Percentiles rank a stretch among this genome's conserved stretches.
Evolutionary conservation across 2,888 invertebrate genomes (phyloP).

Genomic region (Amphipyra tragopoginis): DNA sequence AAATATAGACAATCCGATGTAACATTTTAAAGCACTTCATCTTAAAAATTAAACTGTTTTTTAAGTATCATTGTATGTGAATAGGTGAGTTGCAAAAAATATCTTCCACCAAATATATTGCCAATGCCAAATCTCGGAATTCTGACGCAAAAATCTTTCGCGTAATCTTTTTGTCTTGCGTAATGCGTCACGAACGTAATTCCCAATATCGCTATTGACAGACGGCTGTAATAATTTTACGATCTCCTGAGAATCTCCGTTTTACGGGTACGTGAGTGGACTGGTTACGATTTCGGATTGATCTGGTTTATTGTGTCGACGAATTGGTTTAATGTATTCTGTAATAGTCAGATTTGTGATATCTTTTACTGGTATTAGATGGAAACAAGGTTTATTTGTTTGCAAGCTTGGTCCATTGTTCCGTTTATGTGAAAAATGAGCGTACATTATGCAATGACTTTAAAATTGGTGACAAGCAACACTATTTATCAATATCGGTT

Average conservation of each 20-base stretch:
- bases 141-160: constrained; percentile 21
- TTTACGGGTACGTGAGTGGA: constrained; percentile 62
- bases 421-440: no score
- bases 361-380: no score
- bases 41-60: no score
- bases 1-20: no score
- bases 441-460: no score
- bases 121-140: constrained; percentile 16
- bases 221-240: constrained; percentile 62
- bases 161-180: constrained; percentile 50
- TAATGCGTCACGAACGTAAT: constrained; percentile 42
- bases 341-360: neutral
- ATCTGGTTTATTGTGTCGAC: constrained; percentile 38
- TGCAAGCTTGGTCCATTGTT: no score
- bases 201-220: constrained; percentile 55
- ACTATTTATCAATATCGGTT: no score
- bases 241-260: constrained; percentile 55
- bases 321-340: constrained; percentile 33
- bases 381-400: no score
- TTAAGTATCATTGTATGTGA: no score
- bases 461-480: no score
- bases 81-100: no score
- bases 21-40: no score
- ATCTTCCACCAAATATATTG: neutral
- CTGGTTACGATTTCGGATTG: constrained; percentile 46